Evolutionary conservation across 92 coral and sea anemone genomes (phyloP).

Genomic region (Zoanthus sansibaricus): DNA sequence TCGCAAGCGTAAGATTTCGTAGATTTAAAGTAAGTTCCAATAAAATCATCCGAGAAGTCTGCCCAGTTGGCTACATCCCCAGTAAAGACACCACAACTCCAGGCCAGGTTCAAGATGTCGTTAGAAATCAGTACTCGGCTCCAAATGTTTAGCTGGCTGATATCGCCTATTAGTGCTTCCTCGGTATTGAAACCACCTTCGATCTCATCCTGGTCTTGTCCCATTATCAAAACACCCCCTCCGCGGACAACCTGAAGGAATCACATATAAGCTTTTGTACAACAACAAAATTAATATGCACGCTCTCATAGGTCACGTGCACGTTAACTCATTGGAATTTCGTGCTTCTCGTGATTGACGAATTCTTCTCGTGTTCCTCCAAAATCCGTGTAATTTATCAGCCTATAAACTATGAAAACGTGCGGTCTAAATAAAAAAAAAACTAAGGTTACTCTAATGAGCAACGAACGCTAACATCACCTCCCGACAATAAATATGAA

Average conservation of each 20-base stretch:
- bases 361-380: no score
- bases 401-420: no score
- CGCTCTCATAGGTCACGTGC: no score
- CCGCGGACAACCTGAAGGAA: constrained; percentile 66
- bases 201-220: constrained; percentile 82
- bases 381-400: no score
- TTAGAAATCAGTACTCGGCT: constrained; percentile 65
- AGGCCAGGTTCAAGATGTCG: constrained; percentile 74
- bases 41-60: constrained; percentile 75
- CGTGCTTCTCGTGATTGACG: no score
- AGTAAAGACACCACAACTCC: constrained; percentile 70
- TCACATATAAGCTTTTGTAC: not conserved
- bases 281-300: no score
- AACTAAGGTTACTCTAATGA: no score
- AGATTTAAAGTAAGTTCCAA: constrained; percentile 70
- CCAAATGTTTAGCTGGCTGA: constrained; percentile 86
- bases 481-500: no score
- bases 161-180: constrained; percentile 77
- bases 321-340: no score
- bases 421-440: no score
- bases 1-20: constrained; percentile 75
- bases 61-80: constrained; percentile 87
- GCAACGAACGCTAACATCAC: no score
- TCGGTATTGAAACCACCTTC: constrained; percentile 88
- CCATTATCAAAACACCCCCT: constrained; percentile 80